Evolutionary conservation across 2,113 vertebrate genomes (phyloP).

Genomic region (Microtus ochrogaster): DNA sequence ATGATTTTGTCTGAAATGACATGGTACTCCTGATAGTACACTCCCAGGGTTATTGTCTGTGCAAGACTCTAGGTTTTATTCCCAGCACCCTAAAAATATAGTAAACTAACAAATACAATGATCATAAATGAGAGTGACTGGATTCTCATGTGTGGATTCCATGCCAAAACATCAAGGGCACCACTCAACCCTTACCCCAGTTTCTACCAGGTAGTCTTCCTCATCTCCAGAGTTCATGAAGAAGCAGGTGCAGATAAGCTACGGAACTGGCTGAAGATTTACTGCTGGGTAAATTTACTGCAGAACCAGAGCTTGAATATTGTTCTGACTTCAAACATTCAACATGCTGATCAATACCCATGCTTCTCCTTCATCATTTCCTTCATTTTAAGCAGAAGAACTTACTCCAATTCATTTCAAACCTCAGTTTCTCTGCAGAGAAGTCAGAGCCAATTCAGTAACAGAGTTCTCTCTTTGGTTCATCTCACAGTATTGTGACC

Average conservation of each 20-base stretch:
- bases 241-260: not conserved
- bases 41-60: not conserved
- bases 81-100: not conserved
- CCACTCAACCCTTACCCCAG: too few species aligned
- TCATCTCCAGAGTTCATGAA: not conserved
- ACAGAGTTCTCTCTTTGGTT: not conserved
- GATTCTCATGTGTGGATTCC: not conserved
- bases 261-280: not conserved
- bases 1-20: not conserved
- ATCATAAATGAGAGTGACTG: not conserved
- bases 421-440: not conserved
- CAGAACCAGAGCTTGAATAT: not conserved
- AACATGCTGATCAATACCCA: not conserved
- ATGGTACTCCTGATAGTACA: not conserved
- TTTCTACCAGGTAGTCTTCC: not conserved
- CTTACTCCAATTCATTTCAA: not conserved
- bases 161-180: not conserved
- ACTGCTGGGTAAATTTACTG: not conserved
- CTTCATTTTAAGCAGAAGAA: not conserved
- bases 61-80: not conserved
- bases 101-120: not conserved
- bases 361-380: not conserved
- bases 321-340: not conserved
- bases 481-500: not conserved
- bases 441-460: not conserved